Base-by-base conservation (phyloP, 2,888 invertebrate genomes). In the Mechanitis messenoides region DNA sequence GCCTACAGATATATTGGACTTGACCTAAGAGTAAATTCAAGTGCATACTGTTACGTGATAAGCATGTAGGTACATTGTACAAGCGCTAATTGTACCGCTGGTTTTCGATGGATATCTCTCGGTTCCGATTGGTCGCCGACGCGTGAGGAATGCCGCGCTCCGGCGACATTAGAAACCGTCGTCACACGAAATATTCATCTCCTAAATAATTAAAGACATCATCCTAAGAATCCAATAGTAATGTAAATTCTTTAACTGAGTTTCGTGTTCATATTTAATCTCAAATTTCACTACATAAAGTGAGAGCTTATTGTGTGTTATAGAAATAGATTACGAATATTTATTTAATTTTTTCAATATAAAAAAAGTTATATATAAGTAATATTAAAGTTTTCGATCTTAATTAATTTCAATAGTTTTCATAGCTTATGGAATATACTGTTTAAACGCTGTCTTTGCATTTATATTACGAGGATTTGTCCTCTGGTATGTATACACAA, bases 51-150 rank as follows among this genome's bases (percentile, higher is more conserved):
- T 33, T 45, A 20, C 28, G 47, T 53, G 55, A 31, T 33, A 45
- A 58, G 33, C 46, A 50, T 46, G 60, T 20, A 20, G 20, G 20
- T 53, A 42, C 55, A 31, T 55, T 9, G 42, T 42, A 35, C 35
- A 47, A 47, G 47, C 47, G n/a, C 47, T 50, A 50, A 50, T 50
- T 50, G 50, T 50, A 56, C 57, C 61, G 59, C 68, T 64, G 45
- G 54, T 54, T 55, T 55, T 58, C 66, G 67, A 67, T 76, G 79
- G 76, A 81, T 81, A 84, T 83, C 80, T 81, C 71, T 79, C 75
- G 83, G 87, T 87, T 86, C 86, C 87, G 81, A 85, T 78, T 85
- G 85, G 83, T 71, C 77, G 71, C 81, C 76, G 80, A 77, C 86
- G 86, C 83, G 83, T 80, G 80, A 74, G 83, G 85, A 81, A 87